Evolutionary conservation across 2,888 invertebrate genomes (phyloP).

Genomic region (Corythucha ciliata): DNA sequence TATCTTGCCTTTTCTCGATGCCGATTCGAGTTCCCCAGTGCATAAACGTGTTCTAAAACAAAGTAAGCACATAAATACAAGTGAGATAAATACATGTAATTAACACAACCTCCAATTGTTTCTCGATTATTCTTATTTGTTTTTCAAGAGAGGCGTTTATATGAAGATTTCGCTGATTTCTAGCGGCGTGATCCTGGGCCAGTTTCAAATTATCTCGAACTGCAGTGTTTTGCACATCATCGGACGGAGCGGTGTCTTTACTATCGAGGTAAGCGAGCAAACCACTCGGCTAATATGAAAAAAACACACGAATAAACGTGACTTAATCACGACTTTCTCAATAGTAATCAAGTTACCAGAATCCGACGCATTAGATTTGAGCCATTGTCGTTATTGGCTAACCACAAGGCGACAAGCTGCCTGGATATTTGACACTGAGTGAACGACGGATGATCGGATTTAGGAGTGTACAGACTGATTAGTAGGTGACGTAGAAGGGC

Average conservation of each 20-base stretch:
- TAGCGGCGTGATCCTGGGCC: conserved; percentile 70
- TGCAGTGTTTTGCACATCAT: conserved; percentile 60
- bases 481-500: conserved; percentile 87
- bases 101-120: conserved; percentile 58
- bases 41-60: conserved; percentile 48
- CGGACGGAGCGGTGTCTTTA: conserved; percentile 68
- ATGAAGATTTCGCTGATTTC: conserved; percentile 57
- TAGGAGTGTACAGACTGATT: conserved; percentile 75
- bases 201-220: conserved; percentile 91
- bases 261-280: conserved; percentile 83
- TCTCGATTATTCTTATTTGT: conserved; percentile 68
- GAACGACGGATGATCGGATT: conserved; percentile 65
- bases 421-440: conserved; percentile 86
- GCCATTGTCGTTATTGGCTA: conserved; percentile 86
- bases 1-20: conserved; percentile 47
- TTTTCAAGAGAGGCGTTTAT: conserved; percentile 59
- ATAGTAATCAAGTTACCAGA: conserved; percentile 54
- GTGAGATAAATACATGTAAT: not conserved
- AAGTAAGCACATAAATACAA: not conserved
- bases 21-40: conserved; percentile 63
- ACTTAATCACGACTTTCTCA: not conserved
- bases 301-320: not conserved
- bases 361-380: conserved; percentile 76
- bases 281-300: conserved; percentile 69
- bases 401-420: conserved; percentile 92